Evolutionary conservation across 2,888 invertebrate genomes (phyloP).

Genomic region (Aphelenchoides bicaudatus): DNA sequence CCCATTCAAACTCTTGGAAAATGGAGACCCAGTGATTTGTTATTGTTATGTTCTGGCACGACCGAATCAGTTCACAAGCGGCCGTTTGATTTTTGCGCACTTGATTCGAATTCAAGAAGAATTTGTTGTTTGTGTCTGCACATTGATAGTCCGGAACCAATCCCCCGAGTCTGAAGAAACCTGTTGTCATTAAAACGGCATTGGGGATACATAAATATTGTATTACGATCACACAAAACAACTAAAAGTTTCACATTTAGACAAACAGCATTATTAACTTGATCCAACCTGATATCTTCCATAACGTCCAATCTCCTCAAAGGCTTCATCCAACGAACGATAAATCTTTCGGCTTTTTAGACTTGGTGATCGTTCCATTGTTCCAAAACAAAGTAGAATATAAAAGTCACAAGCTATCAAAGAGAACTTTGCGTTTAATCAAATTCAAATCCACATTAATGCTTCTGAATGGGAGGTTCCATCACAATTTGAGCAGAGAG

Average conservation of each 20-base stretch:
- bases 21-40: slow-evolving; percentile 27
- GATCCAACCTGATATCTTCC: slow-evolving; percentile 29
- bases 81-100: slow-evolving; percentile 22
- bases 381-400: too few species aligned
- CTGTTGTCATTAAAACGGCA: slow-evolving; percentile 17
- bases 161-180: slow-evolving; percentile 29
- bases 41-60: slow-evolving; percentile 25
- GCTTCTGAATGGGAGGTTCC: too few species aligned
- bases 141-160: slow-evolving; percentile 30
- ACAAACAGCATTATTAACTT: background rate
- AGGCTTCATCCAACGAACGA: slow-evolving; percentile 22
- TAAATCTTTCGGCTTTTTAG: slow-evolving; percentile 16
- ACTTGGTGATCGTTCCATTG: too few species aligned
- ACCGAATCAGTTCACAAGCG: slow-evolving; percentile 26
- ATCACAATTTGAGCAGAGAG: too few species aligned
- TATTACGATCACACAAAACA: slow-evolving; percentile 21
- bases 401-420: too few species aligned
- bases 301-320: slow-evolving; percentile 29
- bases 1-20: slow-evolving; percentile 36
- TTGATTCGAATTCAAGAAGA: slow-evolving; percentile 16
- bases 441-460: background rate
- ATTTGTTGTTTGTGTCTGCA: slow-evolving; percentile 24
- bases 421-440: background rate
- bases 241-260: slow-evolving; percentile 3
- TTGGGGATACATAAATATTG: slow-evolving; percentile 22